Base-by-base conservation (phyloP, 2,888 invertebrate genomes). In the Amphipoea lucens region DNA sequence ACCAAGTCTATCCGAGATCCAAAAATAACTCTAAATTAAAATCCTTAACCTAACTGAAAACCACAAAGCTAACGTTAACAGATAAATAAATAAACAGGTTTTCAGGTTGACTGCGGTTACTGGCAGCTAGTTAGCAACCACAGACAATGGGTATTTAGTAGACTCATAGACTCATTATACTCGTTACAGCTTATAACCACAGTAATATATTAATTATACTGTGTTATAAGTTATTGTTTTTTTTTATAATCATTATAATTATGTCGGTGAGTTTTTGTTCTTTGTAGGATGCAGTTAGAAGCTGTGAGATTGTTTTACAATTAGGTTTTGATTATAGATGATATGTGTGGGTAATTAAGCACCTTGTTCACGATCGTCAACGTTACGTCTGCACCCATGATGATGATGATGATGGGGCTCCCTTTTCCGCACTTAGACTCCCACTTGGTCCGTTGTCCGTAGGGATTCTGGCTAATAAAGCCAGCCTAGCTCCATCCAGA, bases 141-240 rank as follows among this genome's bases (percentile, higher is more conserved):
- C 76, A 69, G 76, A 85, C 76, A 85, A 79, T 85, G 78, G 76
- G 23, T 69, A 69, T 76, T 85, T 74, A 85, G 82, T 65, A 51
- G n/a, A 62, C 76, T 67, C 75, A 78, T 76, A 76, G 0, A 12
- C 11, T 45, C 45, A 2, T 45, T 45, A 45, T 62, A 71, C 60
- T 84, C 45, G 70, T 84, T 84, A 84, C 70, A 65, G 11, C 40
- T 70, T 74, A 70, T 9, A 80, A 62, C 63, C n/a, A n/a, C n/a
- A n/a, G n/a, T n/a, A n/a, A n/a, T n/a, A n/a, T n/a, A n/a, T n/a
- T n/a, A n/a, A n/a, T n/a, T n/a, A n/a, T n/a, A n/a, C n/a, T n/a
- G n/a, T n/a, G n/a, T n/a, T n/a, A n/a, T n/a, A n/a, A 40, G 84
- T 84, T 80, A 84, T 80, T 76, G 67, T 83, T 83, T 54, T 81